These are phyloP conservation scores for Tapirus terrestris DNA, from an alignment of 2,113 vertebrate species.

Conservation along the genomic window DNA sequence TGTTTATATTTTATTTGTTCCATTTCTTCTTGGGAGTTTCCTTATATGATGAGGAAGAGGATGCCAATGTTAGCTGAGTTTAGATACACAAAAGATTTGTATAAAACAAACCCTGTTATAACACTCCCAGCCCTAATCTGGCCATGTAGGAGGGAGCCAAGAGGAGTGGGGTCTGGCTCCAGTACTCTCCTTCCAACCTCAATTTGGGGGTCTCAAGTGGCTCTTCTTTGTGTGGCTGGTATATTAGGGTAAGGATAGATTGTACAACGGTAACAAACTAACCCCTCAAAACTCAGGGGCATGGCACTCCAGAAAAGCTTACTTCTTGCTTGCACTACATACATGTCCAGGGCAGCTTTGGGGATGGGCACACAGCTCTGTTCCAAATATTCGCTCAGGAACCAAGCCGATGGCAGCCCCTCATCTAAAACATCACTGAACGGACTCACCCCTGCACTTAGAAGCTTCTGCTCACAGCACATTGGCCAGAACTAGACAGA, in stretches of 20 bases:
- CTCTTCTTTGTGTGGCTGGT: not conserved
- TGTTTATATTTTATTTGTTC: not conserved
- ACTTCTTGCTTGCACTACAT: not conserved
- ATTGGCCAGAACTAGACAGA: not conserved
- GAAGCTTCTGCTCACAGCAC: not conserved
- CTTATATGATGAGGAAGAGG: not conserved
- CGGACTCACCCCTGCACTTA: not conserved
- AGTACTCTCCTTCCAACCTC: not conserved
- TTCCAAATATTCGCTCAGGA: not conserved
- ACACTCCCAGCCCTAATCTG: not conserved
- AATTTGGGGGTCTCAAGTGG: not conserved
- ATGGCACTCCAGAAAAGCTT: not conserved
- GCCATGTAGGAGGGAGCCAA: not conserved
- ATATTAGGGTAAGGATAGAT: not conserved
- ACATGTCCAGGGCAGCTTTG: no score
- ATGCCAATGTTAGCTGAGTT: not conserved
- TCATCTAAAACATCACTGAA: not conserved
- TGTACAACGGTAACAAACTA: not conserved
- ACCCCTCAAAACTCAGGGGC: not conserved
- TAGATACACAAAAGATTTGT: not conserved
- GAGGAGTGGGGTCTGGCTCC: not conserved
- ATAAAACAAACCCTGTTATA: not conserved
- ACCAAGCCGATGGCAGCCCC: not conserved
- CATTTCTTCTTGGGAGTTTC: slow-evolving; percentile 33
- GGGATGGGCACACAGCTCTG: not conserved